Percentiles rank a stretch among this genome's conserved stretches.
Conservation (phyloP, 1,140 invertebrate species). For the Hycleus cichorii region DNA sequence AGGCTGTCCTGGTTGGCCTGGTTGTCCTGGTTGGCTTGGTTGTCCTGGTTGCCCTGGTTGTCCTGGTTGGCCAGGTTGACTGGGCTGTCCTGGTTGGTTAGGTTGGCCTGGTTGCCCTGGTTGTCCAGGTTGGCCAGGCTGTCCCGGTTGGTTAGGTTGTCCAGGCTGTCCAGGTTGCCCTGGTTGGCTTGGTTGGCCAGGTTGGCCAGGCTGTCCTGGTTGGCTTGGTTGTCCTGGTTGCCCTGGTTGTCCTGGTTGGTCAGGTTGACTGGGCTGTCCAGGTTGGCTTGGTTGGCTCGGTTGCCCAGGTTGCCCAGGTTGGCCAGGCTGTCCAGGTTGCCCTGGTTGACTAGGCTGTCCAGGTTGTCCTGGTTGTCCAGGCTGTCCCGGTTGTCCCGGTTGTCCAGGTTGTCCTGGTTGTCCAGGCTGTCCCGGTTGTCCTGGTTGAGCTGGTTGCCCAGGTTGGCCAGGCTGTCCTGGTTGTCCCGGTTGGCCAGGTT, state of each 20-base stretch:
- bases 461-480: conserved; percentile 1
- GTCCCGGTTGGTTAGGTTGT: conserved; percentile 17
- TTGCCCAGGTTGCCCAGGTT: background rate
- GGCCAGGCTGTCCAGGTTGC: conserved; percentile 19
- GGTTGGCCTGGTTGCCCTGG: conserved; percentile 19
- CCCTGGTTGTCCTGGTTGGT: conserved; percentile 20
- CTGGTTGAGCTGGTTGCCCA: background rate
- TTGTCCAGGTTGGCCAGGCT: conserved; percentile 17
- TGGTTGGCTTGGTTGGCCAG: conserved; percentile 13
- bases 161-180: conserved; percentile 11
- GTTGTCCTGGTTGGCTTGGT: conserved; percentile 19
- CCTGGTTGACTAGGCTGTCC: conserved; percentile 17
- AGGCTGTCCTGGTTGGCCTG: conserved; percentile 24
- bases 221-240: conserved; percentile 16
- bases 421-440: conserved; percentile 17
- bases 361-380: conserved; percentile 21
- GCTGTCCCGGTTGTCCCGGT: background rate
- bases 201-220: conserved; percentile 19
- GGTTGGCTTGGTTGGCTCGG: too few relatives aligned
- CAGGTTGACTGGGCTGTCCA: conserved; percentile 15
- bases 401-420: conserved; percentile 24
- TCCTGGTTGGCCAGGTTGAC: conserved; percentile 22
- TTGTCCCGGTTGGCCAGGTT: conserved; percentile 1
- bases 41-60: conserved; percentile 17
- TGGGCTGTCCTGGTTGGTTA: conserved; percentile 32